Percentiles rank a stretch among this genome's conserved stretches.
These are phyloP conservation scores for Hoplostethus mediterraneus DNA, from an alignment of 2,797 vertebrate genomes.

Conservation along the genomic window DNA sequence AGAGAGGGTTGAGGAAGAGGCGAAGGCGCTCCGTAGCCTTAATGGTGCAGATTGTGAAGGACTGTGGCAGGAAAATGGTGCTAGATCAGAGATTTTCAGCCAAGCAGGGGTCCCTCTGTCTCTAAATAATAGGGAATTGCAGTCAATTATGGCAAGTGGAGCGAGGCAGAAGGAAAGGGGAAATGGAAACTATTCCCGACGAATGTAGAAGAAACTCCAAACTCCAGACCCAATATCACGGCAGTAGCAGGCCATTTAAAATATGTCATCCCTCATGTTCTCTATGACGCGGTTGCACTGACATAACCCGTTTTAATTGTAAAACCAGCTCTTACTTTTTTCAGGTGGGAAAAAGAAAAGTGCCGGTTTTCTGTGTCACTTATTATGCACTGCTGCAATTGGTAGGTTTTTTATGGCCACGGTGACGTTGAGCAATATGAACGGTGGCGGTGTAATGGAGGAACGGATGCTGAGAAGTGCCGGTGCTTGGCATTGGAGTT, in stretches of 20 bases:
- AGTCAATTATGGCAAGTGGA: conserved; percentile 78
- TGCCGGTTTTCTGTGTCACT: neutral
- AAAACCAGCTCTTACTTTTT: neutral
- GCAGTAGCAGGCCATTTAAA: neutral
- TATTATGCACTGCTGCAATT: conserved; percentile 2
- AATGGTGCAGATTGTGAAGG: conserved; percentile 49
- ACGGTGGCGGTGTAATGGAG: conserved; percentile 39
- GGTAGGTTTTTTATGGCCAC: neutral
- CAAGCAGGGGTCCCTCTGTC: conserved; percentile 61
- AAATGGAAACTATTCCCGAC: conserved; percentile 73
- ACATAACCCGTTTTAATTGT: too few relatives aligned
- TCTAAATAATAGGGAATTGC: conserved; percentile 74
- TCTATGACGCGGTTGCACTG: neutral
- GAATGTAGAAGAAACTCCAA: conserved; percentile 44
- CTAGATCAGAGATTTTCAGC: conserved; percentile 66
- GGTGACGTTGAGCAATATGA: conserved; percentile 39
- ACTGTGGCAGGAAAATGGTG: conserved; percentile 42
- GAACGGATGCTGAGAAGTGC: conserved; percentile 25
- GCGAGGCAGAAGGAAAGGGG: conserved; percentile 67
- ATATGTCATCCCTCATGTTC: neutral
- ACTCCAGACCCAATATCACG: neutral
- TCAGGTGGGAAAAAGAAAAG: neutral
- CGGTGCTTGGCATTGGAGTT: conserved; percentile 15
- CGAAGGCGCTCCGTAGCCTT: conserved; percentile 29
- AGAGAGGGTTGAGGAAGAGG: conserved; percentile 11